Evolutionary conservation across 2,888 invertebrate species (phyloP), one percentile per base, ranked within the genome.

Genomic region (Acrocera orbiculus): DNA sequence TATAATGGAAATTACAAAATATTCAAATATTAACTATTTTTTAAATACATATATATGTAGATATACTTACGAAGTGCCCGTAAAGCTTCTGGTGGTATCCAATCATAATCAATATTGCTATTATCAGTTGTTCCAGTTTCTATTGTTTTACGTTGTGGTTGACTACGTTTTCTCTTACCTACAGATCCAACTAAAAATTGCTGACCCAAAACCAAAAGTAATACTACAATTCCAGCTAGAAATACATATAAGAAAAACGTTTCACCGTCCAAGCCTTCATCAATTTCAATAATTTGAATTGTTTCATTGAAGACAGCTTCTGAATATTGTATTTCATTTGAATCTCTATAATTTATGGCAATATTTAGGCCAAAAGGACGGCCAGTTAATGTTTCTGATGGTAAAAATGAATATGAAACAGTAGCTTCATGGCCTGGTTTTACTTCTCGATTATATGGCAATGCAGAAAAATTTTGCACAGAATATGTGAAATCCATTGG

Each of bases 301-400:
- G 98, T 99, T 63, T 96, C 92, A 59, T 98, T 98, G 70, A 86
- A 98, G 4, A 98, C 89, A 27, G 95, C 86, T 59, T 90, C 90
- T 58, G 66, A 66, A 47, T 66, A 72, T 44, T 58, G 62, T 43
- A 66, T 65, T 39, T 70, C 72, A 44, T 64, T 67, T 40, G 68
- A 61, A 58, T 93, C 90, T 51, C 78, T 79, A 62, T 95, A 95
- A 52, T 81, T 80, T 28, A 96, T 66, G 48, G 87, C 87, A 45
- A 98, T 76, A 51, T 86, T 86, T 26, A 98, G 69, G 19, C 96
- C 96, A 51, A 98, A 93, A 1, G 96, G 95, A 47, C 98, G 73
- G 25, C 93, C 89, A 48, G 90, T 90, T 51, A 92, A 95, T n/a
- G 83, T 76, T 52, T 99, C 98, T 34, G 87, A 85, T 16, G 95